A percentile compares a stretch with the other conserved stretches of the same genome.
Conservation (phyloP, 1,140 invertebrate genomes). For the Zaprionus lachaisei region DNA sequence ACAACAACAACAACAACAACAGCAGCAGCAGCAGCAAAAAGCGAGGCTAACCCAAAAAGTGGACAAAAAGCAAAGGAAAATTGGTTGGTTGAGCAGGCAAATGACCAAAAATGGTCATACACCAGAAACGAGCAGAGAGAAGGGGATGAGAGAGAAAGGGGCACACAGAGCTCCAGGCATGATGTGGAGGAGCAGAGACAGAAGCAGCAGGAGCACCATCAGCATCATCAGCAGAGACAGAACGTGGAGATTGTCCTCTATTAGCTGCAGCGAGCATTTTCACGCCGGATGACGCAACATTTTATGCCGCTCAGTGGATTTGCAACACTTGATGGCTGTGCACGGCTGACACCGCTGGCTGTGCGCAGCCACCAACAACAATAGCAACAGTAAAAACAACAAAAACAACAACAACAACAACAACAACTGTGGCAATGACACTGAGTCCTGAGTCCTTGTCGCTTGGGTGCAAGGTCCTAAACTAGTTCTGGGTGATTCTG, state of each 20-base stretch:
- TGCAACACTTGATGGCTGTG: slow-evolving; percentile 64
- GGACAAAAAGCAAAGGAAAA: background rate
- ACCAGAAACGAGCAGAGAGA: background rate
- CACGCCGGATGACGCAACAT: slow-evolving; percentile 63
- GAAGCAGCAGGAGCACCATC: background rate
- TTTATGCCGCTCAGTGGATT: slow-evolving; percentile 78
- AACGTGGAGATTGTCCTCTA: slow-evolving; percentile 43
- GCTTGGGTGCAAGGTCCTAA: slow-evolving; percentile 1
- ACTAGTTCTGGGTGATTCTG: background rate
- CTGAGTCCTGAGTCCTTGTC: slow-evolving; percentile 10
- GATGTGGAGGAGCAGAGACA: background rate
- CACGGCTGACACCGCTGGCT: slow-evolving; percentile 5
- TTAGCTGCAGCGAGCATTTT: slow-evolving; percentile 70
- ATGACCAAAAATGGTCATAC: slow-evolving; percentile 40
- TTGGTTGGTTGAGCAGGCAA: background rate
- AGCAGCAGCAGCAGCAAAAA: slow-evolving; percentile 46
- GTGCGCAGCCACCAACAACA: background rate
- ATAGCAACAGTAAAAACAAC: background rate
- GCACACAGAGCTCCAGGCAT: background rate
- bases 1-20: slow-evolving; percentile 6
- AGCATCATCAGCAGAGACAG: background rate
- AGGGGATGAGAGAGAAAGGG: background rate
- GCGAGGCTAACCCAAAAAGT: slow-evolving; percentile 44
- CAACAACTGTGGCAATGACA: slow-evolving; percentile 32
- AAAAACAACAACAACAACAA: background rate